Percentiles rank a stretch among this genome's conserved stretches.
Conservation (phyloP, 2,113 vertebrate species). For the Diadophis punctatus region DNA sequence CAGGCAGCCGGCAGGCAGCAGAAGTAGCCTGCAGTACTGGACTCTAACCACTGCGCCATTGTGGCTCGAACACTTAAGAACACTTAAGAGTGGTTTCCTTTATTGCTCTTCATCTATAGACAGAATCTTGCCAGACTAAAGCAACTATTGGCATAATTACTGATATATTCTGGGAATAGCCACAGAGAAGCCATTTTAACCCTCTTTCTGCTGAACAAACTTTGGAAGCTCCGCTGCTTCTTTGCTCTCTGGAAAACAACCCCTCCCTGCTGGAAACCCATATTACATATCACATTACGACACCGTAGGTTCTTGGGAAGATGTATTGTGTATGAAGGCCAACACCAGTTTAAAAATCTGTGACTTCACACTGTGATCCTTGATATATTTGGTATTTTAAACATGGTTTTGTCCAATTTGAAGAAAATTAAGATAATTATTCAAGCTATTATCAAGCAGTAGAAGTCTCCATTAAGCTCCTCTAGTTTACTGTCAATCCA, state of each 20-base stretch:
- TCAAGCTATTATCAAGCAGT: neutral
- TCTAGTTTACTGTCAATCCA: neutral
- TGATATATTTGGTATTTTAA: neutral
- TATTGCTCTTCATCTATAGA: neutral
- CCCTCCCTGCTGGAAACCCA: neutral
- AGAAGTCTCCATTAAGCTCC: neutral
- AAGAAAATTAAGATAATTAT: neutral
- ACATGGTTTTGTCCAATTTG: neutral
- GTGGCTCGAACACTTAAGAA: neutral
- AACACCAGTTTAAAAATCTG: neutral
- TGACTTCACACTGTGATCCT: neutral
- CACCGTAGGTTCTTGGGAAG: neutral
- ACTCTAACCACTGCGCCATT: too few species aligned
- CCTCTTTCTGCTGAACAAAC: neutral
- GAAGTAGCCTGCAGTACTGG: too few species aligned
- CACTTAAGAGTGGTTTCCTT: neutral
- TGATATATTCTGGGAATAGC: neutral
- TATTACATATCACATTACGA: neutral
- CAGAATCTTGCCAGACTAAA: neutral
- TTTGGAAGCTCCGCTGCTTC: neutral
- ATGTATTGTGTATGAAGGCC: neutral
- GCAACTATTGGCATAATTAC: neutral
- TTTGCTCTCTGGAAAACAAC: neutral
- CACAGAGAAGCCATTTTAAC: neutral
- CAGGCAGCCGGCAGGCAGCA: too few species aligned